Conservation (phyloP, 2,888 invertebrate species). For the Hartigia nigra region DNA sequence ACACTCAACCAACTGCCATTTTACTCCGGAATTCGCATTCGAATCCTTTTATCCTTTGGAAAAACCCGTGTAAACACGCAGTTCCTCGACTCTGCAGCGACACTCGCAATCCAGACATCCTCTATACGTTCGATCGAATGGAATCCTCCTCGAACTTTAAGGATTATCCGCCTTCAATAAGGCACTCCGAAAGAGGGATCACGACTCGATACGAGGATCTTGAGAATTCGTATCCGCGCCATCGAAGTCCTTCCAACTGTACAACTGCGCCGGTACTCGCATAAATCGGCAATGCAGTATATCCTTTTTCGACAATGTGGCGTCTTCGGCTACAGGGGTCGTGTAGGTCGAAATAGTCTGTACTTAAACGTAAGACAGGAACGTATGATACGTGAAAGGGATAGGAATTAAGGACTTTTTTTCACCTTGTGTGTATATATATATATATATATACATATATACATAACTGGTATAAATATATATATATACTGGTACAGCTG, state of each 20-base stretch:
- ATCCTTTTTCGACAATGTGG: background rate
- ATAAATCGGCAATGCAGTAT: background rate
- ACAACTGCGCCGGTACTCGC: background rate
- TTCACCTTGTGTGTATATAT: background rate
- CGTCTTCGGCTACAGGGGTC: slow-evolving; percentile 1
- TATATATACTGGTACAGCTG: background rate
- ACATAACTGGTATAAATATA: background rate
- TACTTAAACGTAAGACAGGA: background rate
- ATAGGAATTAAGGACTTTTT: background rate
- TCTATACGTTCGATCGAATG: background rate
- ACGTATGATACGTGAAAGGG: background rate
- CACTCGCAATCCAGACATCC: background rate
- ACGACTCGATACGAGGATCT: background rate
- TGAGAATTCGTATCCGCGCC: background rate
- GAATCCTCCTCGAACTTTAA: background rate
- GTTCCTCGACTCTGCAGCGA: background rate
- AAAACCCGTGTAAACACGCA: background rate
- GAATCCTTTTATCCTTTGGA: background rate
- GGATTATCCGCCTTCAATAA: background rate
- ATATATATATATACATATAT: background rate
- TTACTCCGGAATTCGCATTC: background rate
- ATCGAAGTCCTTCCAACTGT: background rate
- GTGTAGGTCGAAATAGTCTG: background rate
- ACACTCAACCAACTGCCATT: background rate
- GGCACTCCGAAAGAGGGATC: background rate